Conservation (phyloP, 53 echinoderm and acorn worm species). For the Echinometra lucunter region DNA sequence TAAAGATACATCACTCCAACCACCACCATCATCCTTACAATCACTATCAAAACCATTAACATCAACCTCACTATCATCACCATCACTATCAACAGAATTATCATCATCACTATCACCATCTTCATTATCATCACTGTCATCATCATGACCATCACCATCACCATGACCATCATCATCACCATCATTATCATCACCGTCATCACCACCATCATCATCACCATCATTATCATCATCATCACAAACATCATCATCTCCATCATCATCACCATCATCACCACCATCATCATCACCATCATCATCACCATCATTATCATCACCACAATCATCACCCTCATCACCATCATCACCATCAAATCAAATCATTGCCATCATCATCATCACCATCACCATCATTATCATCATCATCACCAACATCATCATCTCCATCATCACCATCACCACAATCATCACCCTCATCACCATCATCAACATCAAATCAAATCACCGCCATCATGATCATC, state of each 20-base stretch:
- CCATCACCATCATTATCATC: constrained; percentile 35
- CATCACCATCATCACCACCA: constrained; percentile 1
- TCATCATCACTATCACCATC: too few relatives aligned
- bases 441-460: not conserved
- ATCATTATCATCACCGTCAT: too few relatives aligned
- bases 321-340: not conserved
- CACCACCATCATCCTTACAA: constrained; percentile 24
- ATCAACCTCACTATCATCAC: too few relatives aligned
- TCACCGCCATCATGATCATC: constrained; percentile 25
- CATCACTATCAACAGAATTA: too few relatives aligned
- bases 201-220: too few relatives aligned
- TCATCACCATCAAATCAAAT: too few relatives aligned
- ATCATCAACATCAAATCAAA: too few relatives aligned
- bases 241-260: constrained; percentile 15
- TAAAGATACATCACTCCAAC: too few relatives aligned
- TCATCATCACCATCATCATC: not conserved
- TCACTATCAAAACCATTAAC: not conserved
- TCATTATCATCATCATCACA: not conserved
- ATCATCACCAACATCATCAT: constrained; percentile 34
- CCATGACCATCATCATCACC: too few relatives aligned
- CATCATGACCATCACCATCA: too few relatives aligned
- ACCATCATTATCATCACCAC: not conserved
- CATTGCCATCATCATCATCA: not conserved
- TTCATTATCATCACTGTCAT: too few relatives aligned
- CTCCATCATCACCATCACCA: constrained; percentile 25